These are phyloP conservation scores for Aphelocoma californica DNA, from an alignment of 2,797 vertebrate genomes.

Conservation along the genomic window DNA sequence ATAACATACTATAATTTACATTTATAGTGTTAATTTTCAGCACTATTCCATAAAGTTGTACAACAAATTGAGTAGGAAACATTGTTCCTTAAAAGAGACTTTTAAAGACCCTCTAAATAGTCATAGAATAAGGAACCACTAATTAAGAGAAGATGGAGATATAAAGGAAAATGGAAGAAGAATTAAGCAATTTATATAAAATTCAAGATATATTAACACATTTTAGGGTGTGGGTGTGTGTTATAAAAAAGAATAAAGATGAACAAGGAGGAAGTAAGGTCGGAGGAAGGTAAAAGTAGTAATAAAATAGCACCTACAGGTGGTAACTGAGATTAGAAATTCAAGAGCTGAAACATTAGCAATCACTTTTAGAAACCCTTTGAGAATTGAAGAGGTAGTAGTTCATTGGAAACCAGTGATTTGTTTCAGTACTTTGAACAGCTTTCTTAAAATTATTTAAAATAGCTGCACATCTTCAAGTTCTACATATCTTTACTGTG, in stretches of 20 bases:
- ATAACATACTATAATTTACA: neutral
- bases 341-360: neutral
- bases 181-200: neutral
- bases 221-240: neutral
- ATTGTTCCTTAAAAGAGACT: neutral
- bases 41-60: neutral
- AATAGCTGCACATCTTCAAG: neutral
- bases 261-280: neutral
- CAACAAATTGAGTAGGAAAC: neutral
- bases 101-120: neutral
- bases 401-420: slow-evolving; percentile 22
- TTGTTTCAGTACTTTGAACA: slow-evolving; percentile 4
- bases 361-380: neutral
- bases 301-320: neutral
- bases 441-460: neutral
- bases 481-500: neutral
- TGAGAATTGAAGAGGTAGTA: neutral
- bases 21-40: neutral
- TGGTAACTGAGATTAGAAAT: slow-evolving; percentile 3
- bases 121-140: neutral
- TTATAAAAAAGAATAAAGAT: neutral
- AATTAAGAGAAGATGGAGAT: neutral
- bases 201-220: neutral
- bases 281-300: neutral
- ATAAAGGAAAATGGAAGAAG: neutral